Conservation (phyloP, 1,140 invertebrate genomes). For the Papilio helenus region DNA sequence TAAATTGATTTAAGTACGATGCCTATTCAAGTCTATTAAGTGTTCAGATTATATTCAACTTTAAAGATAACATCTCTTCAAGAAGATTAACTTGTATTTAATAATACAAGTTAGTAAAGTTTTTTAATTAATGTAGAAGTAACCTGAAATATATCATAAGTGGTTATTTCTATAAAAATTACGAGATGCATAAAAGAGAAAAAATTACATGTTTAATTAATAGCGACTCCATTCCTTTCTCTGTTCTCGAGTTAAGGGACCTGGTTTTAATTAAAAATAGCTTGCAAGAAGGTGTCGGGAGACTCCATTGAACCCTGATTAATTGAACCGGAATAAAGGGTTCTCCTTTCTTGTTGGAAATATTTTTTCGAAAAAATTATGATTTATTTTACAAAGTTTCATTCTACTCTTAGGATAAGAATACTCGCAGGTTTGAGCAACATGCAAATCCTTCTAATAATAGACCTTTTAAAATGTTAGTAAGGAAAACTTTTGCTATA, state of each 20-base stretch:
- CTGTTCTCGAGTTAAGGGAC: conserved; percentile 38
- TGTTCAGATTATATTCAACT: too few relatives aligned
- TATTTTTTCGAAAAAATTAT: neutral
- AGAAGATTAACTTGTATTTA: neutral
- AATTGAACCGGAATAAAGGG: conserved; percentile 56
- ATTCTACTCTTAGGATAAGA: too few relatives aligned
- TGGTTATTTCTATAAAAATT: neutral
- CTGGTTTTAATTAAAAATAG: conserved; percentile 60
- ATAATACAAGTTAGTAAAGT: too few relatives aligned
- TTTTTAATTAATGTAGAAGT: neutral
- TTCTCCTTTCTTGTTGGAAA: conserved; percentile 44
- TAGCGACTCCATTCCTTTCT: neutral
- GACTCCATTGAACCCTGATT: conserved; percentile 51
- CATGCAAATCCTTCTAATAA: neutral
- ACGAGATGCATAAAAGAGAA: neutral
- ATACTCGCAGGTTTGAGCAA: neutral
- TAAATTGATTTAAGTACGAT: neutral
- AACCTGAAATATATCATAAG: neutral
- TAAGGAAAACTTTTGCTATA: neutral
- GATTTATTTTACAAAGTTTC: neutral
- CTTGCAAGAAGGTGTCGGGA: conserved; percentile 50
- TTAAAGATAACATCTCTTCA: too few relatives aligned
- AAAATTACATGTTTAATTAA: neutral
- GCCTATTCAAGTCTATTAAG: too few relatives aligned
- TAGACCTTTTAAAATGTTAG: too few relatives aligned